Percentiles rank a stretch among this genome's conserved stretches.
These are phyloP conservation scores for Sinopyrophorus schimmeli DNA, from an alignment of 2,888 invertebrate species.

Conservation along the genomic window DNA sequence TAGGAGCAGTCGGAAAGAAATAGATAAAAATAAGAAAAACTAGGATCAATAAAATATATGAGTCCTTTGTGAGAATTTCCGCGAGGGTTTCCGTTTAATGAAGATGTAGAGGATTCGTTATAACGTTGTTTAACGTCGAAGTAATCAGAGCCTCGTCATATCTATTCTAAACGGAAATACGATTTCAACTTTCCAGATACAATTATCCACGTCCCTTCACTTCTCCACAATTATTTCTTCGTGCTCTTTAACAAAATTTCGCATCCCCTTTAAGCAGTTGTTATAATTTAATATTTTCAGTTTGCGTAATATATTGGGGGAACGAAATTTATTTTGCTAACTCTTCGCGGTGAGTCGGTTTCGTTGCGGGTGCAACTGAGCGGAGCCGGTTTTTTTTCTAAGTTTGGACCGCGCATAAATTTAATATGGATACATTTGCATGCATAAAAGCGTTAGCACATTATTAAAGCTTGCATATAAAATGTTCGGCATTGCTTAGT, in stretches of 20 bases:
- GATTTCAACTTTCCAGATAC: conserved; percentile 26
- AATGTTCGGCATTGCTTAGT: conserved; percentile 17
- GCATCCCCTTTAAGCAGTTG: too few relatives aligned
- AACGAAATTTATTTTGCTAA: too few relatives aligned
- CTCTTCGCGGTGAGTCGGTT: too few relatives aligned
- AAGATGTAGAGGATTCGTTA: conserved; percentile 17
- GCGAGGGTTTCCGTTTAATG: conserved; percentile 12
- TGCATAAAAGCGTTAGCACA: conserved; percentile 26
- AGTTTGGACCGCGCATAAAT: conserved; percentile 12
- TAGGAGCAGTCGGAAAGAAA: too few relatives aligned
- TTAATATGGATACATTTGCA: conserved; percentile 24
- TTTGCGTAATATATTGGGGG: too few relatives aligned
- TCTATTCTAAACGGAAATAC: conserved; percentile 20
- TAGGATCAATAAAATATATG: too few relatives aligned
- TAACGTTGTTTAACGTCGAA: conserved; percentile 14
- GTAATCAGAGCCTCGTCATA: conserved; percentile 20
- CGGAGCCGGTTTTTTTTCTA: too few relatives aligned
- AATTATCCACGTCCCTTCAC: conserved; percentile 22
- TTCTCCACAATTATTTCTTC: conserved; percentile 14
- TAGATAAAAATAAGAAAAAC: too few relatives aligned
- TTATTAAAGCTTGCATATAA: conserved; percentile 25
- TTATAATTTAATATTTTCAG: too few relatives aligned
- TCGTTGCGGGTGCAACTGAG: too few relatives aligned
- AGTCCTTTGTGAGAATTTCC: too few relatives aligned
- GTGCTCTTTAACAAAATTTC: conserved; percentile 13